Percentiles rank a stretch among this genome's conserved stretches.
Conservation (phyloP, 2,113 vertebrate genomes). For the Sturnus vulgaris region DNA sequence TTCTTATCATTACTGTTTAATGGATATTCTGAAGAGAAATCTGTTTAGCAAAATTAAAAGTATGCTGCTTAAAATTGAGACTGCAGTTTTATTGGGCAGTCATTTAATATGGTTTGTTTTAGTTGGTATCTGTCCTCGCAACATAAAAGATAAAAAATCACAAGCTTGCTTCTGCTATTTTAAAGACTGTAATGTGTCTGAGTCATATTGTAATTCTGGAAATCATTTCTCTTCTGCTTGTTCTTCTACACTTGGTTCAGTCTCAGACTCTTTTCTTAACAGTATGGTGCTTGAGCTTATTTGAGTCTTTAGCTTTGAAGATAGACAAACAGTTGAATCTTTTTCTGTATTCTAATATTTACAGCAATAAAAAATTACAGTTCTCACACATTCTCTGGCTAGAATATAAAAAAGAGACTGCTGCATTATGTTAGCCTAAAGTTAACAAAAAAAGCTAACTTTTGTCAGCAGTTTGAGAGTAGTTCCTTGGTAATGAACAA, state of each 20-base stretch:
- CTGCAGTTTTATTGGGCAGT: neutral
- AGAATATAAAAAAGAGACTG: neutral
- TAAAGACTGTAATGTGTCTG: neutral
- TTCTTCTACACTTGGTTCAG: neutral
- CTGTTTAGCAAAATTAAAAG: neutral
- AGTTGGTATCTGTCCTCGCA: neutral
- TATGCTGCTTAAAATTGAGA: neutral
- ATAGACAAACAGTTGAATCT: neutral
- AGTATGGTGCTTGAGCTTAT: neutral
- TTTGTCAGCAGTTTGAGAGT: neutral
- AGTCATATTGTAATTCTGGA: neutral
- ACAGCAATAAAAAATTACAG: neutral
- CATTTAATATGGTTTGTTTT: neutral
- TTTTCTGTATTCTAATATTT: neutral
- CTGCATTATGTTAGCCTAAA: neutral
- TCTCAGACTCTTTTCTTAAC: neutral
- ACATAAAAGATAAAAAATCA: neutral
- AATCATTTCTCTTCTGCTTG: neutral
- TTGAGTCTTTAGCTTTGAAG: neutral
- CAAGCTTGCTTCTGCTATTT: neutral
- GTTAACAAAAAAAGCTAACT: neutral
- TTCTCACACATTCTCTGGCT: neutral
- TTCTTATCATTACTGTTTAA: neutral
- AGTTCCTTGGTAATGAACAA: neutral
- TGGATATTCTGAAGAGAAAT: neutral